phyloP scores from a whole-genome alignment of 1,140 invertebrate genomes.

The Lepidurus apus region DNA sequence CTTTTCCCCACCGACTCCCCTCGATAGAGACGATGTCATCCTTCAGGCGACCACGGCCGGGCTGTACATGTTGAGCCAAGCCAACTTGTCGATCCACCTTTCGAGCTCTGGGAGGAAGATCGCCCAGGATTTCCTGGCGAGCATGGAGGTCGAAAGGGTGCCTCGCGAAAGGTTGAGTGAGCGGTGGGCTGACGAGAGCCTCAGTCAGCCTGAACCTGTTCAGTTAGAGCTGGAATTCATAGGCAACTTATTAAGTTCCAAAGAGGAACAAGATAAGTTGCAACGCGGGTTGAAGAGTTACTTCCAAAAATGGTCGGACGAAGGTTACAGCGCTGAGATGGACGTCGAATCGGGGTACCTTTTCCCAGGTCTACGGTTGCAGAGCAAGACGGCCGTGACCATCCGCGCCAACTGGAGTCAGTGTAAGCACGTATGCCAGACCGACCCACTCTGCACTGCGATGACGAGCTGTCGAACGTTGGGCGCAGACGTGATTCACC shows the following conservation, averaged over 20 bases:
- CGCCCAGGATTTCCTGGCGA: conserved; percentile 23
- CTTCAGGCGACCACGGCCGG: conserved; percentile 25
- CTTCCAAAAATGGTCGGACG: neutral
- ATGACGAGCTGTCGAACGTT: conserved; percentile 25
- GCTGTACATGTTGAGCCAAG: conserved; percentile 24
- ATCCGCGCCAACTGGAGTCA: conserved; percentile 19
- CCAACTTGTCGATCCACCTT: conserved; percentile 29
- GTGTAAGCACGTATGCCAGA: conserved; percentile 9
- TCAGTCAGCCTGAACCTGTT: conserved; percentile 26
- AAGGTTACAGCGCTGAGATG: conserved; percentile 27
- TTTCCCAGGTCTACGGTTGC: neutral
- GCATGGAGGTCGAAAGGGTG: neutral
- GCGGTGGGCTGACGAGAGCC: conserved; percentile 4
- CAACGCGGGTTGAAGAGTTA: conserved; percentile 12
- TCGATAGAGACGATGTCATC: neutral
- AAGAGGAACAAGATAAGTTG: conserved; percentile 3
- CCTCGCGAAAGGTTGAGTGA: conserved; percentile 13
- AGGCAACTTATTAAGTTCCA: conserved; percentile 19
- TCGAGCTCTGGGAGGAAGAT: conserved; percentile 25
- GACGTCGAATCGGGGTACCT: conserved; percentile 3
- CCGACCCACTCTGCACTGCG: conserved; percentile 17
- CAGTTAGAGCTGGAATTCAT: conserved; percentile 25
- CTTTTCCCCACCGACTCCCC: neutral
- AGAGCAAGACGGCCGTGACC: conserved; percentile 15
- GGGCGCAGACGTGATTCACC: neutral